A percentile compares a stretch with the other conserved stretches of the same genome.
phyloP scores from a whole-genome alignment of 2,113 vertebrate genomes.

The Mormoops blainvillei region DNA sequence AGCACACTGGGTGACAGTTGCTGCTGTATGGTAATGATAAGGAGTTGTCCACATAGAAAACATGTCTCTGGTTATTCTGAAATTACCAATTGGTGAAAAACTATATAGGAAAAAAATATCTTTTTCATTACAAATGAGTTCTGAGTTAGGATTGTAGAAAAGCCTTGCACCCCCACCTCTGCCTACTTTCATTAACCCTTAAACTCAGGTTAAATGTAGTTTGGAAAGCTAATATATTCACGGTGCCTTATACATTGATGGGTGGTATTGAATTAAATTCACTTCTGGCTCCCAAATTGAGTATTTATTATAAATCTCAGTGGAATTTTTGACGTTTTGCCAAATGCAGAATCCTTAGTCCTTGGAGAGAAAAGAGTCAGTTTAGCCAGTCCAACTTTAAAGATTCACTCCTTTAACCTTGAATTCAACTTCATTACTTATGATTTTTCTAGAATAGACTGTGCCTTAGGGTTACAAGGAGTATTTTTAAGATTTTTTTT shows the following conservation, averaged over 20 bases:
- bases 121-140: neutral
- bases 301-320: neutral
- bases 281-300: neutral
- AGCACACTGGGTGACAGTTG: neutral
- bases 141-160: neutral
- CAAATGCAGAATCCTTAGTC: neutral
- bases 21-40: neutral
- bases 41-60: neutral
- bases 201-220: neutral
- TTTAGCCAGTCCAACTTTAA: neutral
- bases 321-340: neutral
- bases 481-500: constrained; percentile 1
- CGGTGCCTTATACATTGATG: neutral
- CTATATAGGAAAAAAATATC: neutral
- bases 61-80: neutral
- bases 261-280: neutral
- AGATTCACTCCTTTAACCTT: neutral
- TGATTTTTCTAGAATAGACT: neutral
- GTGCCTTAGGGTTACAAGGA: neutral
- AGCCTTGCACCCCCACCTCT: neutral
- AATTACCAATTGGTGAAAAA: neutral
- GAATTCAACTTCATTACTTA: neutral
- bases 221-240: neutral
- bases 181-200: neutral
- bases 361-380: neutral